Base-by-base conservation (phyloP, 2,113 vertebrate species). In the Megaleporinus macrocephalus region DNA sequence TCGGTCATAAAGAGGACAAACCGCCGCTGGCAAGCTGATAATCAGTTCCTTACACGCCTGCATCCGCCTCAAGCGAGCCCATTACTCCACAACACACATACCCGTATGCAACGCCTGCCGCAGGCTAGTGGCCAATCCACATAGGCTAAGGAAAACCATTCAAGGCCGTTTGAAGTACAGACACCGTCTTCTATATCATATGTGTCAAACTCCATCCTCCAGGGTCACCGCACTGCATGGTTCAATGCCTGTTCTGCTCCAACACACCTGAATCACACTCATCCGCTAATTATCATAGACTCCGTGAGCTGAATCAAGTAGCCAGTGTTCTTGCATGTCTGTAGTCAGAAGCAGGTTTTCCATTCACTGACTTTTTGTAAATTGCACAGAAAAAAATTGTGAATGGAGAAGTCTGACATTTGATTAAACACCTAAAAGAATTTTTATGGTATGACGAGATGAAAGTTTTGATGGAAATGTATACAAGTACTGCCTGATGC, bases 1-100 rank as follows among this genome's bases (percentile, higher is more conserved):
- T 36, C 41, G 30, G 63, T n/a, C 51, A 15, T 59, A 41, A 66
- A 78, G 11, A 82, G 24, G 73, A 76, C 80, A 61, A 57, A 57
- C 33, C 49, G 14, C 41, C 36, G 20, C 53, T 73, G 70, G 82
- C 75, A 29, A 72, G 27, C 47, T 44, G 44, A 74, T 57, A 75
- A 69, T 24, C 14, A 51, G 15, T 78, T 73, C 18, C 33, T 53
- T 57, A 36, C 14, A 36, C 29, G 51, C n/a, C 73, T 27, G 33
- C 49, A 33, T 59, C 24, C n/a, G 27, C 71, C 55, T 61, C 27
- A 33, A 27, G 26, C 53, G 66, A n/a, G 33, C 20, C 33, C 36
- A 70, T 70, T 70, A 44, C 18, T 70, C 2, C 26, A 24, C 33
- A 70, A 61, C 24, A 26, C 66, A n/a, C 66, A 16, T 3, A 41